These are phyloP conservation scores for Xenopus borealis DNA, from an alignment of 2,113 vertebrate genomes.

Conservation along the genomic window DNA sequence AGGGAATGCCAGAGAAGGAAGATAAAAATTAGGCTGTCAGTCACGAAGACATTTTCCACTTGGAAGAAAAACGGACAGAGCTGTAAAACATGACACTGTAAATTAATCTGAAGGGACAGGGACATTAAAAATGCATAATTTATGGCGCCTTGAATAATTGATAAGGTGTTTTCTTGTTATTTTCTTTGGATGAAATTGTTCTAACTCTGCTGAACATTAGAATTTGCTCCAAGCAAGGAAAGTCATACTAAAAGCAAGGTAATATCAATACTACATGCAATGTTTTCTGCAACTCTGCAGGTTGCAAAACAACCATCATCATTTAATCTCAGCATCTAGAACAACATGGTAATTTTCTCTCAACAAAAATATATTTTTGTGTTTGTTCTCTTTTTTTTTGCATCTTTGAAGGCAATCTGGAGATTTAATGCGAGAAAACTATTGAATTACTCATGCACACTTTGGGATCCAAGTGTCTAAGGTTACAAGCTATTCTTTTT, in stretches of 20 bases:
- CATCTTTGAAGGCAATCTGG: slow-evolving; percentile 5
- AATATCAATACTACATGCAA: slow-evolving; percentile 34
- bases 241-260: slow-evolving; percentile 30
- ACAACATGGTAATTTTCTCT: slow-evolving; percentile 42
- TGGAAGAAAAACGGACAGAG: not conserved
- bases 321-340: slow-evolving; percentile 41
- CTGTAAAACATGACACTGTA: slow-evolving; percentile 25
- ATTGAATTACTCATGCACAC: slow-evolving; percentile 13
- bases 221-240: slow-evolving; percentile 37
- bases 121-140: slow-evolving; percentile 45
- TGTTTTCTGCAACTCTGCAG: slow-evolving; percentile 43
- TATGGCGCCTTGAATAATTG: slow-evolving; percentile 32
- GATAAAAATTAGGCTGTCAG: not conserved
- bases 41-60: not conserved
- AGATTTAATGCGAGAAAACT: slow-evolving; percentile 23
- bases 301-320: slow-evolving; percentile 40
- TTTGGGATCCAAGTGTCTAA: not conserved
- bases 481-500: no score
- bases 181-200: slow-evolving; percentile 37
- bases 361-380: slow-evolving; percentile 29
- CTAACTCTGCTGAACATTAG: slow-evolving; percentile 36
- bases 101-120: slow-evolving; percentile 32
- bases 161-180: slow-evolving; percentile 35
- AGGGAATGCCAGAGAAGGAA: no score
- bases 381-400: slow-evolving; percentile 8